A percentile compares a stretch with the other conserved stretches of the same genome.
phyloP scores from a whole-genome alignment of 2,797 vertebrate species.

The Anisognathus igniventris region DNA sequence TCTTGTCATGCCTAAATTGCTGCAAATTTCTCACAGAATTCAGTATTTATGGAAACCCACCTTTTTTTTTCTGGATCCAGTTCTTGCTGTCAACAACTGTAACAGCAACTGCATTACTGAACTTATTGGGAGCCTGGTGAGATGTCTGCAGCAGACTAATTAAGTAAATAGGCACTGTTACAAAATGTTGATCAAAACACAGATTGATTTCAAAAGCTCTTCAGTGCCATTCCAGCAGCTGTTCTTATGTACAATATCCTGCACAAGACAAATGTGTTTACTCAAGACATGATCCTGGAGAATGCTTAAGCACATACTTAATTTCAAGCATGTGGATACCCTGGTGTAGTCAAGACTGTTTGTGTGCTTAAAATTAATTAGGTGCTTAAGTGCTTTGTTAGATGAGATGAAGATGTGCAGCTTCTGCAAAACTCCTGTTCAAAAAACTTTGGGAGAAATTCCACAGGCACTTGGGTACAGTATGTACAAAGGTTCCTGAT shows the following conservation, averaged over 20 bases:
- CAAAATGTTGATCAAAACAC: constrained; percentile 5
- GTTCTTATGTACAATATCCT: not conserved
- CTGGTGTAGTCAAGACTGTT: not conserved
- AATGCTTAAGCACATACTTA: constrained; percentile 48
- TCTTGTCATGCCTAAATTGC: not conserved
- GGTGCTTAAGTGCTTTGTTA: not conserved
- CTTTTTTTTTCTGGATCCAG: not conserved
- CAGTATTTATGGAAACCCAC: not conserved
- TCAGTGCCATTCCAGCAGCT: constrained; percentile 9
- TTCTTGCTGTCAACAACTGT: not conserved
- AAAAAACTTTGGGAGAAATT: not conserved
- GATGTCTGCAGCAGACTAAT: not conserved
- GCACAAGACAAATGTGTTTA: constrained; percentile 13
- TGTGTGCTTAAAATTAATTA: constrained; percentile 16
- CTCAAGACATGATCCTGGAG: not conserved
- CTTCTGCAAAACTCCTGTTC: not conserved
- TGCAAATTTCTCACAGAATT: not conserved
- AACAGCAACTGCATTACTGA: not conserved
- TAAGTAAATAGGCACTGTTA: not conserved
- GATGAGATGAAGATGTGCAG: not conserved
- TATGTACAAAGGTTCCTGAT: not conserved
- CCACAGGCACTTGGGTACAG: not conserved
- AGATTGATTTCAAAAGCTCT: constrained; percentile 18
- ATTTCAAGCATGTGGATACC: constrained; percentile 31
- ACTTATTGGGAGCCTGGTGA: not conserved